A percentile compares a stretch with the other conserved stretches of the same genome.
Conservation (phyloP, 2,888 invertebrate genomes). For the Adelognathus sp. region DNA sequence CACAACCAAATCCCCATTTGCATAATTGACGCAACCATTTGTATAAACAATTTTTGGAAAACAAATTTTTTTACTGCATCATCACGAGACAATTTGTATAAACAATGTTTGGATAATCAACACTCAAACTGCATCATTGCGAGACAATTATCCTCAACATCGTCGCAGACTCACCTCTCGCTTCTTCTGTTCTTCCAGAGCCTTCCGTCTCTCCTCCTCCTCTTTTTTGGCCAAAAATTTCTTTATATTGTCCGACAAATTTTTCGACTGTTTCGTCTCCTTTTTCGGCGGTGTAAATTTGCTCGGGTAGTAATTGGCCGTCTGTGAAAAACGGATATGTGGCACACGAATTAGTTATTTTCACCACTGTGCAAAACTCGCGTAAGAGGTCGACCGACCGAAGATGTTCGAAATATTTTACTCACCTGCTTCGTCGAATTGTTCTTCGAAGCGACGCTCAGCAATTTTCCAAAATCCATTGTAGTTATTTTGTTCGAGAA, state of each 20-base stretch:
- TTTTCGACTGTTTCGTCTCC: constrained; percentile 86
- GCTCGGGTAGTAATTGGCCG: constrained; percentile 87
- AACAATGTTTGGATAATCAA: too few species aligned
- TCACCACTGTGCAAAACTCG: background rate
- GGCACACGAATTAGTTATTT: constrained; percentile 1
- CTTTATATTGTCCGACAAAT: constrained; percentile 90
- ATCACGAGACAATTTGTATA: background rate
- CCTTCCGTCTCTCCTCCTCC: constrained; percentile 88
- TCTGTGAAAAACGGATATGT: constrained; percentile 72
- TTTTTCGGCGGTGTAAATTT: constrained; percentile 93
- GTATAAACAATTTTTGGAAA: too few species aligned
- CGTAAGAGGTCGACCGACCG: background rate
- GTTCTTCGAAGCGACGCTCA: constrained; percentile 85
- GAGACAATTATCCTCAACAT: background rate
- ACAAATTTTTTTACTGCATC: background rate
- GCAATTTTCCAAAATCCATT: constrained; percentile 85
- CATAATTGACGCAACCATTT: too few species aligned
- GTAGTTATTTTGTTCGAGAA: background rate
- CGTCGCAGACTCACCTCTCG: constrained; percentile 82
- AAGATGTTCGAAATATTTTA: constrained; percentile 17
- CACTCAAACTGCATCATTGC: background rate
- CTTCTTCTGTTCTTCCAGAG: constrained; percentile 85
- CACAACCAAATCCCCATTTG: too few species aligned
- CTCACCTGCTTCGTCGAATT: constrained; percentile 78
- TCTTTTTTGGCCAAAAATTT: constrained; percentile 92